Evolutionary conservation across 1,140 invertebrate species (phyloP).

Genomic region (Daktulosphaira vitifoliae): DNA sequence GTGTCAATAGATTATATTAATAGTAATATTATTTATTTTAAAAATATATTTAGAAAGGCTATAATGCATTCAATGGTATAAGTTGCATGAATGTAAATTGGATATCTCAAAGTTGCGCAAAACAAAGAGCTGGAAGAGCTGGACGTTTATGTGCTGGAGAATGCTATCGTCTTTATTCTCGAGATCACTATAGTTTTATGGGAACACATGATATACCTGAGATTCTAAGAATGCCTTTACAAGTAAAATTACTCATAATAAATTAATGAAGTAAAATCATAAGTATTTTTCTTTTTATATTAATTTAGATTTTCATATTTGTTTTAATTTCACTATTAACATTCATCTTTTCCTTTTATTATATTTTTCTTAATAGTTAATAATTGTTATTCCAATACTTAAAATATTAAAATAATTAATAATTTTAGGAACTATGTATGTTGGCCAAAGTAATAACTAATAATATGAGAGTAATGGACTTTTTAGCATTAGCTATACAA

Average conservation of each 20-base stretch:
- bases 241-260: constrained; percentile 39
- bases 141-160: constrained; percentile 64
- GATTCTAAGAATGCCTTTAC: constrained; percentile 52
- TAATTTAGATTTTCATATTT: too few species aligned
- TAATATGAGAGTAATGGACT: constrained; percentile 69
- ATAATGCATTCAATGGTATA: constrained; percentile 39
- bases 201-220: constrained; percentile 51
- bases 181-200: constrained; percentile 46
- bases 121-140: constrained; percentile 57
- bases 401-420: too few species aligned
- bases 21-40: constrained; percentile 28
- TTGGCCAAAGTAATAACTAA: constrained; percentile 74
- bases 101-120: constrained; percentile 54
- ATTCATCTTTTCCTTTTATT: too few species aligned
- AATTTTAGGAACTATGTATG: constrained; percentile 79
- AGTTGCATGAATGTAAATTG: constrained; percentile 43
- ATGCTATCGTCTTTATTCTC: constrained; percentile 65
- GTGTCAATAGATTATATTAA: not conserved
- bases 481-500: constrained; percentile 71
- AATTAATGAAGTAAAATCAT: too few species aligned
- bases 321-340: too few species aligned
- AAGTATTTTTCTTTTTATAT: too few species aligned
- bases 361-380: too few species aligned
- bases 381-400: too few species aligned
- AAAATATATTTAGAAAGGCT: constrained; percentile 35